Evolutionary conservation across 2,113 vertebrate genomes (phyloP), one percentile per base, ranked within the genome.

Genomic region (Polyodon spathula): DNA sequence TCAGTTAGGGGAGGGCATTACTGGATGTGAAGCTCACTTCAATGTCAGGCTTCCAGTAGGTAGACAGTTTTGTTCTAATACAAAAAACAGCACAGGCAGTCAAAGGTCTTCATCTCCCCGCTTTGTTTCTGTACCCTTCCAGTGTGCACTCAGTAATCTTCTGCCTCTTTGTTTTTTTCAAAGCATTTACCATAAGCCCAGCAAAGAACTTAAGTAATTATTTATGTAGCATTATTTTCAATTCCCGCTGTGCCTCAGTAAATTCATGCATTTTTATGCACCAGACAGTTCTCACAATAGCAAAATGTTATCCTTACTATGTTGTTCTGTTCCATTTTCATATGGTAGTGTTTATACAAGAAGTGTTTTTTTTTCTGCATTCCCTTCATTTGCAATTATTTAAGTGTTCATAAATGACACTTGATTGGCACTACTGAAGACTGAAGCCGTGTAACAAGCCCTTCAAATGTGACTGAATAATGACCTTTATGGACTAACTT

Each of bases 1-100:
- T 90, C 86, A 81, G 84, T 83, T 83, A 89, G 89, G 83, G 85
- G 81, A 91, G 91, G 84, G 86, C 72, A 87, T 91, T 85, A 84
- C 80, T 82, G 83, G 90, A 86, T 63, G 82, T 69, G 69, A 81
- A 71, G 80, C 78, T 85, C 89, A 85, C 93, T 93, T 90, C 84
- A 90, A 74, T 80, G 85, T 81, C 83, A 80, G 87, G 72, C 84
- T 81, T 91, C 84, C 84, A 68, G 85, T 76, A 78, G 86, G 81
- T 86, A 84, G 82, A 86, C 81, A 76, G 86, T 88, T 88, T 86
- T 73, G 68, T 87, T 89, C 86, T 86, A 85, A 92, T 83, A 83
- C 82, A 76, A 84, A 81, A 82, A 81, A 77, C 85, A 68, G 73
- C 78, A 81, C 58, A 68, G 71, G 73, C 83, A 71, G 72, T 78